phyloP scores from a whole-genome alignment of 2,113 vertebrate species.

The Colistium nudipinnis region DNA sequence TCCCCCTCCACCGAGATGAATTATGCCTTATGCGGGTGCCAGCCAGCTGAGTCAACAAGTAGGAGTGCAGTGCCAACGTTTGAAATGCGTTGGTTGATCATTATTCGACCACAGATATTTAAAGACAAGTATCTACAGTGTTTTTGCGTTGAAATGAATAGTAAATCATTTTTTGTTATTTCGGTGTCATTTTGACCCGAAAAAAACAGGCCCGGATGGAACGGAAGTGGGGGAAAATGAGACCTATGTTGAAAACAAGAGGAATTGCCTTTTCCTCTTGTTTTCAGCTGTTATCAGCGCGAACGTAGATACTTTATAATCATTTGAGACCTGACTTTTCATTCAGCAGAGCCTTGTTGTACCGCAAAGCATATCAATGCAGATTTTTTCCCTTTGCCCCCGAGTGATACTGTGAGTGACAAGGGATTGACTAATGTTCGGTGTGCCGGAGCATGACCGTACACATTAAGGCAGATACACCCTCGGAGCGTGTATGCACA shows the following conservation, averaged over 20 bases:
- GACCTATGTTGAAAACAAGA: not conserved
- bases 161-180: not conserved
- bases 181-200: not conserved
- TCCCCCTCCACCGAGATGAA: slow-evolving; percentile 23
- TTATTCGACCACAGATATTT: slow-evolving; percentile 28
- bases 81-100: slow-evolving; percentile 8
- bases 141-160: slow-evolving; percentile 7
- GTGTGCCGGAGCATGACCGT: slow-evolving; percentile 64
- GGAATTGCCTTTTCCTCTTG: slow-evolving; percentile 4
- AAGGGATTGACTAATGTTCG: slow-evolving; percentile 48
- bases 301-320: too few species aligned
- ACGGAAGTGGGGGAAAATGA: slow-evolving; percentile 16
- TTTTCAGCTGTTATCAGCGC: too few species aligned
- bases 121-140: slow-evolving; percentile 35
- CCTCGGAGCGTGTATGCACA: slow-evolving; percentile 75
- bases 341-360: slow-evolving; percentile 14
- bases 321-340: too few species aligned
- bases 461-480: slow-evolving; percentile 64
- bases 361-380: slow-evolving; percentile 6
- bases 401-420: slow-evolving; percentile 33
- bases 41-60: slow-evolving; percentile 50
- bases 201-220: not conserved
- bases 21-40: slow-evolving; percentile 24
- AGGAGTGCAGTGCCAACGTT: slow-evolving; percentile 13
- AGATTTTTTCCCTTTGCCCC: slow-evolving; percentile 20